phyloP scores from a whole-genome alignment of 2,113 vertebrate genomes.

The Ceratotherium simum region DNA sequence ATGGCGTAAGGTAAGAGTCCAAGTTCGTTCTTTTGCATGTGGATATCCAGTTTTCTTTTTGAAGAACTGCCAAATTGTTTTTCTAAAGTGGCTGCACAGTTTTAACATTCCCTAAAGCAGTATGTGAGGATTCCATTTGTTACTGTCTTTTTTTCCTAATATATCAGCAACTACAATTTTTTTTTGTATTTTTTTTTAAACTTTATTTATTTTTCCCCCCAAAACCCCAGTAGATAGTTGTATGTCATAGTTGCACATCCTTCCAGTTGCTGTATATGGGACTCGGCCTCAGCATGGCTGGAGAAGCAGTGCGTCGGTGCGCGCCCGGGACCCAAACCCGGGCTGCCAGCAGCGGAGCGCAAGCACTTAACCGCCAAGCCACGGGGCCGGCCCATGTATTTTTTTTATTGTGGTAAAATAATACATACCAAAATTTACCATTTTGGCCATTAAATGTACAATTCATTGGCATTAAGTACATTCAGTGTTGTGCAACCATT shows the following conservation, averaged over 20 bases:
- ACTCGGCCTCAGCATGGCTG: too few relatives aligned
- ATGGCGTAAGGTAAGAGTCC: not conserved
- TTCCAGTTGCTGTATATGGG: too few relatives aligned
- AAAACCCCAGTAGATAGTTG: too few relatives aligned
- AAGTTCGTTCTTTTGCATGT: not conserved
- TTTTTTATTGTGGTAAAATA: not conserved
- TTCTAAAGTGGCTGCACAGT: not conserved
- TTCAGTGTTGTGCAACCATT: not conserved
- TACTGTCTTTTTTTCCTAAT: not conserved
- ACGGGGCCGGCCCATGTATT: too few relatives aligned
- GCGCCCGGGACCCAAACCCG: too few relatives aligned
- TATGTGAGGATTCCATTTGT: not conserved
- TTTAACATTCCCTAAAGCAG: not conserved
- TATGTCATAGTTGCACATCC: too few relatives aligned
- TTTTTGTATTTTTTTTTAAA: not conserved
- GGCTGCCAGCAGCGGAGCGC: too few relatives aligned
- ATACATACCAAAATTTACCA: not conserved
- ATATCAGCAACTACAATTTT: not conserved
- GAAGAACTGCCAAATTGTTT: not conserved
- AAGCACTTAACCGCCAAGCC: too few relatives aligned
- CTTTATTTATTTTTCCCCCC: too few relatives aligned
- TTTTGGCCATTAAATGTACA: not conserved
- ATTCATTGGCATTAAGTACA: not conserved
- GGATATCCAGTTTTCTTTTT: not conserved
- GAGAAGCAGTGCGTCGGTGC: too few relatives aligned